Base-by-base conservation (phyloP, 2,888 invertebrate species). In the Hecatera dysodea region DNA sequence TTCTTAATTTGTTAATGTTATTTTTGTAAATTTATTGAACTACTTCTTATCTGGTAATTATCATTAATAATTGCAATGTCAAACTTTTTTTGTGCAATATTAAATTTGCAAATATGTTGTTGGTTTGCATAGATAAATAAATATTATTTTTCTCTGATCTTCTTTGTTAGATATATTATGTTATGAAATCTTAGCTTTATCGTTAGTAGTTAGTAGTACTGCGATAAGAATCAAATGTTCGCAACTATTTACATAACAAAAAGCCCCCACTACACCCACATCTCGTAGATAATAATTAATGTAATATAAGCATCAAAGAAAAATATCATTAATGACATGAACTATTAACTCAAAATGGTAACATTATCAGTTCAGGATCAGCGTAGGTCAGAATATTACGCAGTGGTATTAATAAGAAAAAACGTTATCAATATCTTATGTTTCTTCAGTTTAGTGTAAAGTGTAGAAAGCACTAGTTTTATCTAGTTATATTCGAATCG, bases 321-420 rank as follows among this genome's bases (percentile, higher is more conserved):
- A 11, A 66, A 52, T 61, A 52, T 46, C 46, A 73, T 42, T 36
- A 44, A 46, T 33, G 39, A 48, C 52, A 36, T 24, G 6, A 57
- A 22, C 17, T 56, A 46, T 39, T 53, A 24, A 42, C 42, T 67
- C 24, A 44, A 60, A 75, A 52, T 53, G 2, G 19, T 44, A n/a
- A 50, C 36, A 17, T 55, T 73, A 55, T 63, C 63, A 62, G 60
- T 60, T 60, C 62, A 67, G 67, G 63, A 73, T 63, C 67, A 77
- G 46, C 50, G 8, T 22, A 64, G 74, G 55, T 64, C 67, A 67
- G n/a, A 68, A 36, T 61, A 79, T 53, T 75, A 50, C 78, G 78
- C 22, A 55, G 70, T 19, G 27, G 17, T 48, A 42, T 64, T 22
- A 63, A 46, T 22, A 29, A 24, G 2, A 67, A 72, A 70, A 69